Evolutionary conservation across 1,140 invertebrate genomes (phyloP), one percentile per base, ranked within the genome.

Genomic region (Hirudo medicinalis): DNA sequence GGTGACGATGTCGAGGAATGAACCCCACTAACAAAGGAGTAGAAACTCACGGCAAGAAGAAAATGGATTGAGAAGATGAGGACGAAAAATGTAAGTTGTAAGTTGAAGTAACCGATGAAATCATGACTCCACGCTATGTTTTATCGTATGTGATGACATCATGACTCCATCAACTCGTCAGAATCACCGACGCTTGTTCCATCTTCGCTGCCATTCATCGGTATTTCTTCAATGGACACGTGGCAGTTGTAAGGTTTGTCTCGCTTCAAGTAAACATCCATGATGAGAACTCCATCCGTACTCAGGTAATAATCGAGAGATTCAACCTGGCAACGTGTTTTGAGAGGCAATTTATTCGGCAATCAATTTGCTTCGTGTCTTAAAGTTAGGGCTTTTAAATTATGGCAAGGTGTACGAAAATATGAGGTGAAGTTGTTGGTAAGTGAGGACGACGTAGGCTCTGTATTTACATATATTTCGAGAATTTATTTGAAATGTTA

Each of bases 231-330:
- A 3, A 29, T 71, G n/a, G 29, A 22, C 22, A 71, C 36, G 15
- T 57, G 36, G 27, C 70, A 71, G 19, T 71, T 71, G 70, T 71
- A 71, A 25, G 69, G 32, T 53, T 71, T 60, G 25, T 73, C 72
- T 0, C 43, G n/a, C 29, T 71, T 70, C 54, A 73, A 40, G 15
- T 70, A 40, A 19, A 73, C 63, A 29, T 73, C 69, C n/a, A 73
- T 60, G 27, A 22, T 49, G 43, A 73, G 57, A 25, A 27, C 25
- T 19, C 72, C 72, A 32, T 73, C 72, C 25, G 71, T 20, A 17
- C n/a, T 67, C 54, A 74, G 22, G n/a, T 32, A 22, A 43, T 74
- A 63, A 54, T 68, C 36, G 8, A 74, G 60, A 2, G 49, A 22
- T 11, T 74, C 73, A 27, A 74, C 73, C 66, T 71, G 57, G 57